Evolutionary conservation across 1,140 invertebrate genomes (phyloP).

Genomic region (Drosophila bocki): DNA sequence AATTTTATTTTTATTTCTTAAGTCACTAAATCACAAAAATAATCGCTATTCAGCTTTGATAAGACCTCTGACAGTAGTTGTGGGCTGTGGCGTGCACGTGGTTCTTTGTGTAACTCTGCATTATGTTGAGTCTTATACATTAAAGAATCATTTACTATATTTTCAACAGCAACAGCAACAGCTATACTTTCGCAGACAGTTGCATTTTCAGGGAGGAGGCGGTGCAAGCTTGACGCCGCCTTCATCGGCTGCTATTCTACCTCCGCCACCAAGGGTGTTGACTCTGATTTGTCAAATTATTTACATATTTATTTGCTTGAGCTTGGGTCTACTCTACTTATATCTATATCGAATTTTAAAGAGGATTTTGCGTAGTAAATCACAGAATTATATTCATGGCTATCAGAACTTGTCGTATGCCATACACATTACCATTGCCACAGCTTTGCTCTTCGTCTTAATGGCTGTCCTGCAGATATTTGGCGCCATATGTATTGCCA

Average conservation of each 20-base stretch:
- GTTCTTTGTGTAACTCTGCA: slow-evolving; percentile 92
- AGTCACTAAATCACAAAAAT: slow-evolving; percentile 89
- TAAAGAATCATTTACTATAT: slow-evolving; percentile 72
- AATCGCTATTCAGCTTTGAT: slow-evolving; percentile 89
- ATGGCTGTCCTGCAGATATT: slow-evolving; percentile 93
- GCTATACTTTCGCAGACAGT: slow-evolving; percentile 52
- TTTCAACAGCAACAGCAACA: slow-evolving; percentile 75
- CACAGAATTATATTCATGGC: slow-evolving; percentile 89
- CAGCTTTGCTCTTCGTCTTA: slow-evolving; percentile 92
- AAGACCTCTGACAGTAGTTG: slow-evolving; percentile 90
- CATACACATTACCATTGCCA: slow-evolving; percentile 94
- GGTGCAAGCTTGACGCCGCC: slow-evolving; percentile 24
- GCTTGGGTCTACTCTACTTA: slow-evolving; percentile 92
- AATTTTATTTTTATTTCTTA: slow-evolving; percentile 92
- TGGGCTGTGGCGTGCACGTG: slow-evolving; percentile 91
- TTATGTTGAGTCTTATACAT: slow-evolving; percentile 88
- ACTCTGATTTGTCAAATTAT: slow-evolving; percentile 93
- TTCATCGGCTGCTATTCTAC: slow-evolving; percentile 41
- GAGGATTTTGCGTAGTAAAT: slow-evolving; percentile 88
- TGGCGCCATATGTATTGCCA: slow-evolving; percentile 87
- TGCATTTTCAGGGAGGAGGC: slow-evolving; percentile 45
- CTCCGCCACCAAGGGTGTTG: slow-evolving; percentile 86
- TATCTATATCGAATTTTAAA: slow-evolving; percentile 92
- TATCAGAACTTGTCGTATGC: slow-evolving; percentile 90
- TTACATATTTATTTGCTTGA: slow-evolving; percentile 91